Evolutionary conservation across 2,113 vertebrate species (phyloP), one percentile per base, ranked within the genome.

Genomic region (Cheirogaleus medius): DNA sequence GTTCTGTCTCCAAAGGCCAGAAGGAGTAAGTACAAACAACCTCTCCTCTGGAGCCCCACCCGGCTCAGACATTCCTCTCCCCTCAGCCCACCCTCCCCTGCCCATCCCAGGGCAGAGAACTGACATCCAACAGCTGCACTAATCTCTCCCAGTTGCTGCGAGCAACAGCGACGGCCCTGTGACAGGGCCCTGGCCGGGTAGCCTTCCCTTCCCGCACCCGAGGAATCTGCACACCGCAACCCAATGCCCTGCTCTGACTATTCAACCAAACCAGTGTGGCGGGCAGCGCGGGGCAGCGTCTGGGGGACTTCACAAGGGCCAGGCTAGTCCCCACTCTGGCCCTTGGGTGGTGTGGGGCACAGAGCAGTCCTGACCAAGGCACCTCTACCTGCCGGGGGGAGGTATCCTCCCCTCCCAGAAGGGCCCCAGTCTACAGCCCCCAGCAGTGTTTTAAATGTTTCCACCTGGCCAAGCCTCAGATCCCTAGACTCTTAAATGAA

Each of bases 71-170:
- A 98, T 92, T 98, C 97, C 97, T 98, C 97, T 96, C 83, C 83
- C 96, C 96, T 90, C 80, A 91, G 98, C 97, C 98, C 97, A 97
- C 97, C 94, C 97, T 58, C 87, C 98, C 96, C 18, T 25, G 73
- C 93, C 89, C 90, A 27, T 73, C 93, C 95, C 88, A 58, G 94
- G 73, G 90, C 97, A 87, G 96, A 97, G 97, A 98, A 98, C 98
- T 94, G 98, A 98, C 97, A 98, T 95, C 98, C 98, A 98, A 98
- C 98, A 99, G 98, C 98, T 98, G 98, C 98, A 98, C 87, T 98
- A 97, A 98, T 98, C 98, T 98, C 98, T 97, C 98, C 95, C 98
- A 97, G 98, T 98, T 98, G 98, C 98, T 85, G 93, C 74, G 86
- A 93, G 95, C 77, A 90, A 74, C 83, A 84, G 92, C 27, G 96